Percentiles rank a stretch among this genome's conserved stretches.
These are phyloP conservation scores for Promerops cafer DNA, from an alignment of 2,113 vertebrate species.

Conservation along the genomic window DNA sequence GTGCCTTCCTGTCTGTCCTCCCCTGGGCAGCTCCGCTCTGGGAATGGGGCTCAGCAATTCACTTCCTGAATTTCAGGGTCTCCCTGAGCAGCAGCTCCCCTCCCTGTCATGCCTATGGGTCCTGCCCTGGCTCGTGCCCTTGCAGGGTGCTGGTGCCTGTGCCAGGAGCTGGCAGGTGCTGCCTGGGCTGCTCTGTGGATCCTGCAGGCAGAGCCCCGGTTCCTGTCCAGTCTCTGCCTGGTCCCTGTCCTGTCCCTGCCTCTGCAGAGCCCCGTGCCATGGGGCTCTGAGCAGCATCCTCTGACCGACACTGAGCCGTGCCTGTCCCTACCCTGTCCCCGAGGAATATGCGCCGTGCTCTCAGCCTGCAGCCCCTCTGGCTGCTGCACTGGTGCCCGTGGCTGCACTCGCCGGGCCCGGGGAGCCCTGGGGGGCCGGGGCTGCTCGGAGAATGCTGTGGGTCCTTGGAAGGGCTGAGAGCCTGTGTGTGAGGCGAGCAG, in stretches of 20 bases:
- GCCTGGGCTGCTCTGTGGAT: neutral
- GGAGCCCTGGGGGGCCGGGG: rapidly evolving
- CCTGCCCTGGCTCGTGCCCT: rapidly evolving
- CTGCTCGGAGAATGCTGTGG: rapidly evolving
- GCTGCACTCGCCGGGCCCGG: rapidly evolving
- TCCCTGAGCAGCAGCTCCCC: neutral
- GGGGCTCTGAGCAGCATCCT: neutral
- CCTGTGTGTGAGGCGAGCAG: rapidly evolving
- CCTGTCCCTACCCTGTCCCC: neutral
- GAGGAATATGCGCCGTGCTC: rapidly evolving
- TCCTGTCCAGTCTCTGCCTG: neutral
- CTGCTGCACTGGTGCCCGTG: neutral
- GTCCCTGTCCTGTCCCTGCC: neutral
- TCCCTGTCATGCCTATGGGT: rapidly evolving
- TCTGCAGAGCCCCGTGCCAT: rapidly evolving
- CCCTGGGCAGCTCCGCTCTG: neutral
- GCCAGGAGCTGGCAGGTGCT: neutral
- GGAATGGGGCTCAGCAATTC: rapidly evolving
- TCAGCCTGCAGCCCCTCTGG: neutral
- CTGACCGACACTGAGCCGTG: rapidly evolving
- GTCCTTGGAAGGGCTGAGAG: neutral
- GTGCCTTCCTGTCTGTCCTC: rapidly evolving
- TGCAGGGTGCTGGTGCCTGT: rapidly evolving
- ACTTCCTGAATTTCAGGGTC: neutral
- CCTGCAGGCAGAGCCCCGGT: neutral